Evolutionary conservation across 1,140 invertebrate genomes (phyloP), one percentile per base, ranked within the genome.

Genomic region (Vanessa atalanta): DNA sequence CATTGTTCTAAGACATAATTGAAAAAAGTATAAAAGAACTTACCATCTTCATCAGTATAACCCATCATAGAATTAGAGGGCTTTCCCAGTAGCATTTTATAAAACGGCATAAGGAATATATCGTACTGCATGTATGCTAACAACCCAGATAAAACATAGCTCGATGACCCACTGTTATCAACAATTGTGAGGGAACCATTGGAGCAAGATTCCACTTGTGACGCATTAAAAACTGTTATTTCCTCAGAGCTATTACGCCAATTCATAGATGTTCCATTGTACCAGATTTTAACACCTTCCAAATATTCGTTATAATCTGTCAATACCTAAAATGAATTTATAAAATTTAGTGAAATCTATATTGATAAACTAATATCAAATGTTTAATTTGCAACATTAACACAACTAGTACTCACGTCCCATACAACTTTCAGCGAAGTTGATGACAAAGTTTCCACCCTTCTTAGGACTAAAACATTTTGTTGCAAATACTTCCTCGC

Each of bases 271-370:
- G 91, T 93, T 48, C 91, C 89, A 75, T 93, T 93, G 88, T 98
- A 99, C 73, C 98, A 95, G 61, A 99, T 96, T 86, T 99, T 98
- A 20, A 98, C 96, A 13, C 98, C 98, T 93, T 99, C 97, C 0
- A 98, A 94, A 80, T 95, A 94, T 87, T 94, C 94, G 57, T 93
- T 93, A 75, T 93, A 93, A 81, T 93, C 93, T 26, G 91, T 93
- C 77, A 92, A 77, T 16, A 93, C 87, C 90, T 93, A 79, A 77
- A 92, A 90, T 16, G n/a, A 9, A 57, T 57, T 57, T 43, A 9
- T 11, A 43, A 20, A 26, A 57, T 23, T 8, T 57, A 20, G 13
- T 11, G 7, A 57, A 57, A 13, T 57, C n/a, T 57, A 23, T 23
- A 57, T 11, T 57, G 3, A 57, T 57, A 23, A 23, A 23, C 23